A percentile compares a stretch with the other conserved stretches of the same genome.
Conservation (phyloP, 2,888 invertebrate species). For the Papilio gigon region DNA sequence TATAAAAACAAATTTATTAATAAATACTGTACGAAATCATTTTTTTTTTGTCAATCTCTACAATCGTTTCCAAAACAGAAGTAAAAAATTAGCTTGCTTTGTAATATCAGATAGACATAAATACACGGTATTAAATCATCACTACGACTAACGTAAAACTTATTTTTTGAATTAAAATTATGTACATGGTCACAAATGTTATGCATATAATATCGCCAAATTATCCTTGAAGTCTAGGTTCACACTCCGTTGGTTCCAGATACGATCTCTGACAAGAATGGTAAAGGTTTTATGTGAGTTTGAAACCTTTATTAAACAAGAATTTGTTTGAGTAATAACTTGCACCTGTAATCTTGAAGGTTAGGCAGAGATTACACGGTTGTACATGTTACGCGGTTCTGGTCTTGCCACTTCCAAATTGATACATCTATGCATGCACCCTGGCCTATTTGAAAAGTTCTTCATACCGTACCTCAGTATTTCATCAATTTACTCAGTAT, state of each 20-base stretch:
- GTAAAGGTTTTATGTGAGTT: neutral
- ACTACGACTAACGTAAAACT: neutral
- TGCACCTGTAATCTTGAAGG: no score
- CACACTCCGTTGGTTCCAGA: neutral
- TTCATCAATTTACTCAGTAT: no score
- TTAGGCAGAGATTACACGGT: neutral
- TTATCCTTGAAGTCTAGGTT: slow-evolving; percentile 10
- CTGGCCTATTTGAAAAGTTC: no score
- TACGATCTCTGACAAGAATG: neutral
- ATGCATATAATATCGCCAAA: neutral
- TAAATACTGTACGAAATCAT: no score
- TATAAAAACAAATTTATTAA: no score
- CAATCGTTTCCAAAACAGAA: no score
- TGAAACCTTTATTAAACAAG: neutral
- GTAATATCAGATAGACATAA: neutral
- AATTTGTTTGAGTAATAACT: no score
- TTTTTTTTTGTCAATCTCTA: no score
- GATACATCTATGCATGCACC: no score
- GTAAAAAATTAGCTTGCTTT: neutral
- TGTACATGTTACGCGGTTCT: no score
- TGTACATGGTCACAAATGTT: neutral
- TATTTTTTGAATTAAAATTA: neutral
- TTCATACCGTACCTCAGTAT: no score
- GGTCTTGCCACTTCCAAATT: no score
- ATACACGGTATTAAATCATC: neutral